Conservation (phyloP, 2,888 invertebrate species). For the Drosophila borborema region DNA sequence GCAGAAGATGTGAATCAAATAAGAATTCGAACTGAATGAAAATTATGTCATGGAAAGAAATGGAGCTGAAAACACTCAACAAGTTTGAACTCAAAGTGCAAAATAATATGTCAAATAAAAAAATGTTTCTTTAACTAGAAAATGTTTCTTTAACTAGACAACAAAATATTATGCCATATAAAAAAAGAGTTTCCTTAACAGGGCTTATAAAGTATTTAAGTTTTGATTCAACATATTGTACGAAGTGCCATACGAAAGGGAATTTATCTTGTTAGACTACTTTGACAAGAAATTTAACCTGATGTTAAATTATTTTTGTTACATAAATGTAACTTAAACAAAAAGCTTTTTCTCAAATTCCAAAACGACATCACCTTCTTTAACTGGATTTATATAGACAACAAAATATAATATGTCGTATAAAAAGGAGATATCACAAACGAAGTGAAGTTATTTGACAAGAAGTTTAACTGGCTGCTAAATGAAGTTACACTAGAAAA, state of each 20-base stretch:
- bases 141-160: neutral
- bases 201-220: too few relatives aligned
- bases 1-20: neutral
- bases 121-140: neutral
- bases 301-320: neutral
- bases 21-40: neutral
- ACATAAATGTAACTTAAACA: neutral
- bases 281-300: neutral
- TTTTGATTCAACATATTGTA: too few relatives aligned
- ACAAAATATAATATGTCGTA: too few relatives aligned
- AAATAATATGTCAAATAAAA: neutral
- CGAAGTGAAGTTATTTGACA: neutral
- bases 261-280: neutral
- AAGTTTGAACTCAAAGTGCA: neutral
- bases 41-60: neutral
- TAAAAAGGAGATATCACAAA: neutral
- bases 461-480: neutral
- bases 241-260: neutral
- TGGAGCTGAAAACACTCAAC: neutral
- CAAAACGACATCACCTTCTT: too few relatives aligned
- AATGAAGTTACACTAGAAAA: neutral
- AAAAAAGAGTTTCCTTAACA: too few relatives aligned
- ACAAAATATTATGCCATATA: neutral
- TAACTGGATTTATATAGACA: too few relatives aligned
- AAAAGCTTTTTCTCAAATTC: too few relatives aligned